Evolutionary conservation across 2,888 invertebrate species (phyloP), one percentile per base, ranked within the genome.

Genomic region (Cryptocheilus praepositus): DNA sequence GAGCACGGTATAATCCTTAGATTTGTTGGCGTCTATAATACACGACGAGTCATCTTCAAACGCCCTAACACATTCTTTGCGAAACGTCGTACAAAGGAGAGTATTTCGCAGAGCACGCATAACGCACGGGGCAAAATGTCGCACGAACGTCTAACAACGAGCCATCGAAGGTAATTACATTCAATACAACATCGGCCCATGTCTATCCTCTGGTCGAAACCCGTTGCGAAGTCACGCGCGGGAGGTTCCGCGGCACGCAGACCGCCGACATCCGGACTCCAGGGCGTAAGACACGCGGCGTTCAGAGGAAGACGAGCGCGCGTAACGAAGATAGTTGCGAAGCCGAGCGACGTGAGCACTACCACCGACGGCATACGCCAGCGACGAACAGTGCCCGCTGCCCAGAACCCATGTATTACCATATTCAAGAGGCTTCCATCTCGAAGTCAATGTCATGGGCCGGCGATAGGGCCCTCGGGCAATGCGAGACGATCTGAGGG

Each of bases 371-470:
- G 36, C 36, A 36, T 36, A 36, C 11, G 36, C 4, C 11, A 36
- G 28, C 28, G 28, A 28, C 7, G 28, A 7, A 13, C 59, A 59
- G 60, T 67, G 8, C 28, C 28, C 16, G 28, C 18, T n/a, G 46
- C 51, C 59, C 49, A 52, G 64, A 18, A 55, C 57, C 61, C 70
- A 55, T 55, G 67, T 79, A 84, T 83, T 84, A 81, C 81, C 84
- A 84, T 84, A 83, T 83, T 84, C 83, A 81, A 81, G 80, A 83
- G 81, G 69, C 73, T 80, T 78, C 81, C 76, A 78, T 80, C 79
- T 72, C 76, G 68, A 67, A 83, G 83, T 85, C 83, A 84, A 85
- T 84, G 85, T 84, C 83, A 84, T 73, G 83, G 84, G 71, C 81
- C 67, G 58, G 51, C 60, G 69, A 71, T 57, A 69, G 61, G 70